A percentile compares a stretch with the other conserved stretches of the same genome.
Conservation (phyloP, 2,113 vertebrate genomes). For the Dicerorhinus sumatrensis region DNA sequence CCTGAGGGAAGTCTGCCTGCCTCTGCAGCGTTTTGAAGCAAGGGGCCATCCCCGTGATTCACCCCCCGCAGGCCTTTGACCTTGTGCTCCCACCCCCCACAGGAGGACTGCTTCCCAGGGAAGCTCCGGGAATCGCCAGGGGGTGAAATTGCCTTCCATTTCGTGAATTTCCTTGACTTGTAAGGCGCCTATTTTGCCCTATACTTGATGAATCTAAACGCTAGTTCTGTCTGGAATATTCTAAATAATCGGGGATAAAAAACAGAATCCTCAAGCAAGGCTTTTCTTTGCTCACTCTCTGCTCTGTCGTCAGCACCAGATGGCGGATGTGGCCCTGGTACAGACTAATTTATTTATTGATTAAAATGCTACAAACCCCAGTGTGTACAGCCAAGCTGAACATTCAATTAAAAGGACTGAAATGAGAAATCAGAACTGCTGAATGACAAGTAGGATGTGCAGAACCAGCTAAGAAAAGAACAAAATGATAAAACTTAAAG, state of each 20-base stretch:
- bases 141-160: background rate
- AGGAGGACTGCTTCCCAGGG: background rate
- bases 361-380: conserved; percentile 69
- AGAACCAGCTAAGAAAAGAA: background rate
- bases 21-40: background rate
- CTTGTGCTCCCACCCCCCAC: background rate
- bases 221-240: background rate
- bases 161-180: background rate
- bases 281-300: conserved; percentile 17
- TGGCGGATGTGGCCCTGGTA: background rate
- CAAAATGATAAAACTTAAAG: background rate
- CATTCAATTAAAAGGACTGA: conserved; percentile 71
- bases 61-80: background rate
- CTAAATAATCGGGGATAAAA: background rate
- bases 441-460: conserved; percentile 30
- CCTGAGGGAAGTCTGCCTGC: background rate
- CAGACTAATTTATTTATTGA: conserved; percentile 74
- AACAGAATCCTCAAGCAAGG: background rate
- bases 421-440: conserved; percentile 59
- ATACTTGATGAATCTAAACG: background rate
- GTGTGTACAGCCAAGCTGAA: conserved; percentile 70
- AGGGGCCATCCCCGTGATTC: no score
- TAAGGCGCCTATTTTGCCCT: background rate
- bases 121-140: background rate
- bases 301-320: conserved; percentile 57